phyloP scores from a whole-genome alignment of 2,113 vertebrate species.

The Chaetops frenatus region DNA sequence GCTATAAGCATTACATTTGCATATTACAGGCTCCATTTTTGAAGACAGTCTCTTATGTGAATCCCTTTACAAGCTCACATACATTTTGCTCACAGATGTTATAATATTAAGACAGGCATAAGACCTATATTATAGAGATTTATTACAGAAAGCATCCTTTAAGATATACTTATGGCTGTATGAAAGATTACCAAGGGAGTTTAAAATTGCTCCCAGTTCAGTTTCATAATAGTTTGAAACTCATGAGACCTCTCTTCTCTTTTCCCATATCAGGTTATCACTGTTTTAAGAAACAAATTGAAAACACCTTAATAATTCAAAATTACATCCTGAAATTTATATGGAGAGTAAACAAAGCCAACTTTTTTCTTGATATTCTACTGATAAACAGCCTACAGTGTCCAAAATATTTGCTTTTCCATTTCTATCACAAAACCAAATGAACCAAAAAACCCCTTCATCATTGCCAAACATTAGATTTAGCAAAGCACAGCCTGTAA shows the following conservation, averaged over 20 bases:
- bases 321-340: not conserved
- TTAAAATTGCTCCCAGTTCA: not conserved
- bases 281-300: not conserved
- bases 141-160: not conserved
- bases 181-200: not conserved
- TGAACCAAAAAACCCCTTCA: fast-evolving
- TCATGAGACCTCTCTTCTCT: not conserved
- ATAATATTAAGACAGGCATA: not conserved
- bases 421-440: not conserved
- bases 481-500: not conserved
- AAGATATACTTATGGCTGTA: not conserved
- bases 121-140: not conserved
- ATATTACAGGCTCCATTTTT: not conserved
- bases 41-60: not conserved
- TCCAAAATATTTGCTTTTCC: not conserved
- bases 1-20: not conserved
- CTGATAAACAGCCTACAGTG: not conserved
- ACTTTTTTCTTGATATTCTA: not conserved
- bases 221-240: not conserved
- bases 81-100: not conserved
- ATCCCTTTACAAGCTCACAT: not conserved
- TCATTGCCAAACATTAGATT: not conserved
- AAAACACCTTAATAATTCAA: not conserved
- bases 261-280: not conserved
- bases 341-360: not conserved